Evolutionary conservation across 2,113 vertebrate genomes (phyloP), one percentile per base, ranked within the genome.

Genomic region (Toxotes jaculatrix): DNA sequence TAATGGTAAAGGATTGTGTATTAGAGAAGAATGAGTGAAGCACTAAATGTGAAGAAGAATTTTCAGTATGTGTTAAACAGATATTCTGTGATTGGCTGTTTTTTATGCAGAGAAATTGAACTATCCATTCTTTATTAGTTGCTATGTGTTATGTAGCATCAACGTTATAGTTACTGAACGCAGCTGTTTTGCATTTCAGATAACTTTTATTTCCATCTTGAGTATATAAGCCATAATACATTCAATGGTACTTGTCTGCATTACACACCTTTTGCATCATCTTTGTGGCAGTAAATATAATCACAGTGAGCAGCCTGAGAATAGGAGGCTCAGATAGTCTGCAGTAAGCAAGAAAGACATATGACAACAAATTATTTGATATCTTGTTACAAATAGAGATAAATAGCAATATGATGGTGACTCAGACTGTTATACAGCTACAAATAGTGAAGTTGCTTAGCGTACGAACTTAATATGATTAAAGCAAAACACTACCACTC

Each of bases 381-480:
- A 19, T 16, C 0, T n/a, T 32, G 10, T 55, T 40, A 42, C 19
- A 71, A 57, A 36, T 31, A 42, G 23, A 75, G 38, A 7, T 56
- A n/a, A 32, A 63, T 16, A 36, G 2, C 10, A 47, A 27, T 47
- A 31, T 62, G 34, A 62, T 43, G 14, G 55, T 59, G 59, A 71
- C 42, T 77, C 43, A 72, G 38, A 32, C 66, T 65, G 23, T 9
- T 4, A 49, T 23, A 59, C 49, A 42, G 49, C 59, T 12, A 40
- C 27, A 57, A 73, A 62, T 31, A 60, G 23, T 23, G 38, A 53
- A 57, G 74, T 85, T 88, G 59, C 84, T 84, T 55, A 64, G 74
- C 60, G 66, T 88, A 79, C 78, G 63, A 45, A 63, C 84, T 27
- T 56, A 55, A 32, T 62, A 27, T 69, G 56, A 77, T 85, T 34